Base-by-base conservation (phyloP, 1,140 invertebrate genomes). In the Potamilus streckersoni region DNA sequence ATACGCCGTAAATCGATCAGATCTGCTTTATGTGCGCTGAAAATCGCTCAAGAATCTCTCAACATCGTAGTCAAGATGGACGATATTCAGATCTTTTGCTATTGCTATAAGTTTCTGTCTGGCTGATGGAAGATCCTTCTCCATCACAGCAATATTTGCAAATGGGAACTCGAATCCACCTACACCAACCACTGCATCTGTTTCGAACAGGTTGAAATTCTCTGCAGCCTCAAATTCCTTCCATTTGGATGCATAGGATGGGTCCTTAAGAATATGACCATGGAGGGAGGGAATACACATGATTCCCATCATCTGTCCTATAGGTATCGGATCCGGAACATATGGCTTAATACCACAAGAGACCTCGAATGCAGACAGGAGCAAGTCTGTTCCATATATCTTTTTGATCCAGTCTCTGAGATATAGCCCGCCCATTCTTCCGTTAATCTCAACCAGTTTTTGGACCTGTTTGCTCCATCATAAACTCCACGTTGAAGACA, bases 401-500 rank as follows among this genome's bases (percentile, higher is more conserved):
- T 38, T 38, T 12, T 66, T 69, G n/a, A 85, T 81, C 83, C 83
- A 85, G 66, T 85, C 79, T 8, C 83, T 60, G 13, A 83, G 72
- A 70, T 85, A 85, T 49, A 80, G 80, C 13, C 84, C 84, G 6
- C 82, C 83, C 83, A 85, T 85, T 55, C 84, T 64, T 2, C 80
- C 81, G 68, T 85, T 85, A 27, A 85, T 80, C 70, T 85, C 84
- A 6, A 84, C 69, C 16, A 85, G 73, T 67, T 81, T 81, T 82
- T 60, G 84, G 84, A 11, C 84, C 84, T 12, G 71, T 72, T 14
- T 61, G 38, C 3, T 82, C 80, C 84, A 84, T 81, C 59, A 75
- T 81, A 72, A 85, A 76, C 67, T 84, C 82, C 14, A 85, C 81
- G 71, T 85, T 85, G 62, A 82, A 85, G n/a, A 82, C 80, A 2